A percentile compares a stretch with the other conserved stretches of the same genome.
Evolutionary conservation across 2,797 vertebrate species (phyloP).

Genomic region (Xerus rutilus): DNA sequence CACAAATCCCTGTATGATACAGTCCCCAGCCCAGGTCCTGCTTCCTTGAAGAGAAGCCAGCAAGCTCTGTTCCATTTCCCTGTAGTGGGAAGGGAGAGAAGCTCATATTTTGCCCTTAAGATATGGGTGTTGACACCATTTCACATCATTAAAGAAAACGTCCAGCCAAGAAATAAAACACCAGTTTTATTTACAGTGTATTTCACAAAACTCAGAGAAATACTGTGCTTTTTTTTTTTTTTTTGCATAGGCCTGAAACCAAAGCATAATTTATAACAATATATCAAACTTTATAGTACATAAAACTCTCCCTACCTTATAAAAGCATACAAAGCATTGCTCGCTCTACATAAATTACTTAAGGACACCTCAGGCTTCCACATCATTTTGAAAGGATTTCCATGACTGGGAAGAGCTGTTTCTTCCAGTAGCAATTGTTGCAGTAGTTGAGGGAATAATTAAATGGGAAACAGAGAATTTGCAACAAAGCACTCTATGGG

Average conservation of each 20-base stretch:
- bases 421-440: not conserved
- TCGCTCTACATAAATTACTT: conserved; percentile 48
- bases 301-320: conserved; percentile 60
- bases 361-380: not conserved
- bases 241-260: conserved; percentile 34
- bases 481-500: not conserved
- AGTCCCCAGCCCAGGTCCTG: no score
- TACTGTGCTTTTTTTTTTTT: not conserved
- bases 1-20: fast-evolving
- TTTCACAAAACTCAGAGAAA: conserved; percentile 74
- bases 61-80: not conserved
- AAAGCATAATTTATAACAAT: conserved; percentile 67
- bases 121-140: conserved; percentile 36
- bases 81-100: not conserved
- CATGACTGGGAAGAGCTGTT: not conserved
- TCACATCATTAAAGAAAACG: conserved; percentile 64
- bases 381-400: not conserved
- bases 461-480: not conserved
- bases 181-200: conserved; percentile 69
- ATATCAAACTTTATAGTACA: conserved; percentile 67
- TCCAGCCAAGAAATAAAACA: conserved; percentile 60
- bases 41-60: not conserved
- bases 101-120: conserved; percentile 6
- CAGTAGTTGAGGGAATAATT: not conserved
- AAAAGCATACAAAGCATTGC: not conserved